These are phyloP conservation scores for Capromys pilorides DNA, from an alignment of 2,797 vertebrate species.

Conservation along the genomic window DNA sequence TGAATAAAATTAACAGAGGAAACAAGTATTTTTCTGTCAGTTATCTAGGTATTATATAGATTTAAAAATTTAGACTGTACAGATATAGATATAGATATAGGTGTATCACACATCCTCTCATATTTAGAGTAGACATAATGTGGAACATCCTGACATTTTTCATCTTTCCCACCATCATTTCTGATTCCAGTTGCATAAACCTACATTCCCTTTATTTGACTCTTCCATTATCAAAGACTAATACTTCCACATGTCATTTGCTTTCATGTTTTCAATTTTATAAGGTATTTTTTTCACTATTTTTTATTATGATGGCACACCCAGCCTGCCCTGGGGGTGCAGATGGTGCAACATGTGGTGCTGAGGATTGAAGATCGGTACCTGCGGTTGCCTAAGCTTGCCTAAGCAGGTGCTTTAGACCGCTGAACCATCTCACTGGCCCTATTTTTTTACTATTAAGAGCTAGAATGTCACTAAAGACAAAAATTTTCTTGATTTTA, in stretches of 20 bases:
- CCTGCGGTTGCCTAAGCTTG: too few species aligned
- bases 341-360: too few species aligned
- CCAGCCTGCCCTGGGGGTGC: too few species aligned
- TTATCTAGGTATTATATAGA: neutral
- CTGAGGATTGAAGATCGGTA: too few species aligned
- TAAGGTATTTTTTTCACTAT: neutral
- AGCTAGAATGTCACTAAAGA: neutral
- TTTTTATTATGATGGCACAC: too few species aligned
- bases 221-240: neutral
- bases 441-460: neutral
- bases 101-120: neutral
- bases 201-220: neutral
- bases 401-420: too few species aligned
- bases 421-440: too few species aligned
- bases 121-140: neutral
- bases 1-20: conserved; percentile 5
- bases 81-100: too few species aligned
- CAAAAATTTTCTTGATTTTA: neutral
- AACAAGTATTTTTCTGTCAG: conserved; percentile 23
- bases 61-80: neutral
- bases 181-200: neutral
- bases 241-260: neutral
- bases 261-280: neutral
- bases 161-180: neutral
- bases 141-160: neutral